A percentile compares a stretch with the other conserved stretches of the same genome.
Conservation (phyloP, 2,888 invertebrate genomes). For the Pseudoips prasinana region DNA sequence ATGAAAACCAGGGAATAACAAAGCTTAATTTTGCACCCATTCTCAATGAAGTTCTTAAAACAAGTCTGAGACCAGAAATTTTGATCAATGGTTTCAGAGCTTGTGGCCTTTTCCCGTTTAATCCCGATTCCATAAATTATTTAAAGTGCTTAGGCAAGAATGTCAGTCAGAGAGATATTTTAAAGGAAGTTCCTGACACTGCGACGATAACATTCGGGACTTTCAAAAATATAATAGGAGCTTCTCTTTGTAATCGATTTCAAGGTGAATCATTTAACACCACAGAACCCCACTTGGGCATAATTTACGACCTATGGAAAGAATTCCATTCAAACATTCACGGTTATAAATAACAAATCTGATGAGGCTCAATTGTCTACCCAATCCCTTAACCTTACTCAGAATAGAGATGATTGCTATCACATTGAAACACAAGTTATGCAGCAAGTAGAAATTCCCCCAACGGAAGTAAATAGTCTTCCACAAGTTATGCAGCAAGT, state of each 20-base stretch:
- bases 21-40: too few relatives aligned
- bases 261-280: conserved; percentile 2
- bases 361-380: conserved; percentile 1
- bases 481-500: conserved; percentile 2
- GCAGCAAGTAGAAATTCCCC: conserved; percentile 2
- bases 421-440: conserved; percentile 1
- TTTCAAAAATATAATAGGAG: conserved; percentile 1
- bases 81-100: conserved; percentile 4
- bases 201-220: conserved; percentile 1
- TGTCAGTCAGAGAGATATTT: not conserved
- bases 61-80: conserved; percentile 2
- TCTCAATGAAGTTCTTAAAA: not conserved
- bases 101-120: conserved; percentile 3
- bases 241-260: conserved; percentile 4
- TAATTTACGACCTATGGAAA: conserved; percentile 4
- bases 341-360: conserved; percentile 2
- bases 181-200: conserved; percentile 1
- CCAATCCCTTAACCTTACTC: conserved; percentile 2
- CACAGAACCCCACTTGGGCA: conserved; percentile 1
- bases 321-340: conserved; percentile 5
- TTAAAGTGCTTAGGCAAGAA: conserved; percentile 1
- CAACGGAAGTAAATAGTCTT: conserved; percentile 1
- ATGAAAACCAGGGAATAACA: not conserved
- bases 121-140: conserved; percentile 1
- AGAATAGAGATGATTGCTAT: conserved; percentile 3